Evolutionary conservation across 2,113 vertebrate genomes (phyloP).

Genomic region (Rissa tridactyla): DNA sequence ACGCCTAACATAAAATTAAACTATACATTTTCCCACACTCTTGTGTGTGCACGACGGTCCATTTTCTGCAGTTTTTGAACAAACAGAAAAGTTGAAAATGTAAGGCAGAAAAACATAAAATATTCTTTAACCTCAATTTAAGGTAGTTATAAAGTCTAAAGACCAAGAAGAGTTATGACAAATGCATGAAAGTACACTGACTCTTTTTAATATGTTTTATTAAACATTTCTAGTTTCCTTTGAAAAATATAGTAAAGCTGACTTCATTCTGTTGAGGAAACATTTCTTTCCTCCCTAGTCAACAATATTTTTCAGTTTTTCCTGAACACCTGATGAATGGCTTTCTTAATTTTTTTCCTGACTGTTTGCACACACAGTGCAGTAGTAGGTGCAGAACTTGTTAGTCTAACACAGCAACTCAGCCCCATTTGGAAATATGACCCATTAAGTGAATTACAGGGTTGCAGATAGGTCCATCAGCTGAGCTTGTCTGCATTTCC

Average conservation of each 20-base stretch:
- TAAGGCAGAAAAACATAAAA: background rate
- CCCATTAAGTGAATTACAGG: background rate
- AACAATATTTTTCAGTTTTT: background rate
- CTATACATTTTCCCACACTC: background rate
- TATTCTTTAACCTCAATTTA: background rate
- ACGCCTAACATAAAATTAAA: background rate
- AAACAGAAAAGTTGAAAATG: background rate
- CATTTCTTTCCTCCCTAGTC: background rate
- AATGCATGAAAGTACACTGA: background rate
- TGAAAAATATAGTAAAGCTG: background rate
- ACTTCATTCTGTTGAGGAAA: background rate
- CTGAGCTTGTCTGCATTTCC: background rate
- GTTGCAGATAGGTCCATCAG: background rate
- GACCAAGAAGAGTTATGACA: background rate
- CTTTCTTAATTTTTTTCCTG: background rate
- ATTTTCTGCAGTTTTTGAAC: background rate
- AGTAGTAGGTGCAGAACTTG: background rate
- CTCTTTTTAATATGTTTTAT: background rate
- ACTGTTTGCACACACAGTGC: fast-evolving
- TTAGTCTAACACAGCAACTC: background rate
- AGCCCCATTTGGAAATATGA: background rate
- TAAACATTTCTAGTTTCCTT: background rate
- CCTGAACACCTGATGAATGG: background rate
- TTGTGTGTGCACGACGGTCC: background rate
- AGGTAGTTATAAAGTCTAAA: background rate